phyloP scores from a whole-genome alignment of 2,797 vertebrate genomes.

The Potorous gilbertii region DNA sequence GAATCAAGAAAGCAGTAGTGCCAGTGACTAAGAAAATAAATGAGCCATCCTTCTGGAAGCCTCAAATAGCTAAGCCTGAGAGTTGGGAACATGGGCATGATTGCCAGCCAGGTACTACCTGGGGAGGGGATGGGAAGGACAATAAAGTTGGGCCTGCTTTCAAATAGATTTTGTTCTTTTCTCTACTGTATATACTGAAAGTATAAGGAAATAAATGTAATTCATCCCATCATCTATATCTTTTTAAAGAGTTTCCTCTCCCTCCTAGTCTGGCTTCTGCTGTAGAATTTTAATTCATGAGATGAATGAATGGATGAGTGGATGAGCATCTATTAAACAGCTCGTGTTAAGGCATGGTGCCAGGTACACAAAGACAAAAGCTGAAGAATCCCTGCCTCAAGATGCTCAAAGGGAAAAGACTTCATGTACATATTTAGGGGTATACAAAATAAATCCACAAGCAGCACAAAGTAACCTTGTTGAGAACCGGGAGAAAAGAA shows the following conservation, averaged over 20 bases:
- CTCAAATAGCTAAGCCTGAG: neutral
- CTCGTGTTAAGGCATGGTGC: neutral
- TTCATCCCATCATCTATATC: neutral
- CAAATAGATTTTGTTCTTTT: neutral
- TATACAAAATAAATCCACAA: neutral
- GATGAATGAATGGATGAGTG: neutral
- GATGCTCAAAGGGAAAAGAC: neutral
- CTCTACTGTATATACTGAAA: neutral
- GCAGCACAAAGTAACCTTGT: neutral
- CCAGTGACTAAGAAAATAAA: neutral
- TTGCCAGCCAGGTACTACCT: neutral
- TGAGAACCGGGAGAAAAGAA: neutral
- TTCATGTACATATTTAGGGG: neutral
- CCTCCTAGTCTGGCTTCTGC: neutral
- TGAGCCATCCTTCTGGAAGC: neutral
- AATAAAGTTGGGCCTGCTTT: neutral
- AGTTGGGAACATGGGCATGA: neutral
- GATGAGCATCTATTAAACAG: neutral
- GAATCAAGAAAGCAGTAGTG: neutral
- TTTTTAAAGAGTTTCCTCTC: neutral
- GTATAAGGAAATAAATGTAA: neutral
- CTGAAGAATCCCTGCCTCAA: neutral
- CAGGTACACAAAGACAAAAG: neutral
- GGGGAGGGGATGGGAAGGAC: neutral
- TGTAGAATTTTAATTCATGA: neutral